Conservation (phyloP, 1,140 invertebrate species). For the Drosophila kepulauana region DNA sequence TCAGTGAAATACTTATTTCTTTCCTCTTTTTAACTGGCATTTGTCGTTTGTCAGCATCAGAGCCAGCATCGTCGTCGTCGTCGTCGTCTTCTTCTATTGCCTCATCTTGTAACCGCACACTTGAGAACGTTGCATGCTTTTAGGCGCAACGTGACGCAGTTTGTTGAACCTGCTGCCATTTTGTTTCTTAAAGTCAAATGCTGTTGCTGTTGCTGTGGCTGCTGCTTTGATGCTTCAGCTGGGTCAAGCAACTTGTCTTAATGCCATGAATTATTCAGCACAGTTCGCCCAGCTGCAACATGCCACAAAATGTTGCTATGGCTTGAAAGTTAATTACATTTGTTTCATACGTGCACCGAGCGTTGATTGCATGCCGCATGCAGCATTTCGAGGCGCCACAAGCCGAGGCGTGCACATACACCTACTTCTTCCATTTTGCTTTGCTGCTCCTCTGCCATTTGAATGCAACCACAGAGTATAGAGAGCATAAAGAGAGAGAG, state of each 20-base stretch:
- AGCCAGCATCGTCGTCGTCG: neutral
- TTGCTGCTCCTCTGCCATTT: conserved; percentile 21
- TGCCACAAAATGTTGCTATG: conserved; percentile 44
- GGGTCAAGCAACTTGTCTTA: conserved; percentile 75
- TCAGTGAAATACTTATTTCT: conserved; percentile 38
- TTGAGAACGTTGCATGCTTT: conserved; percentile 74
- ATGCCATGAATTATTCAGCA: conserved; percentile 76
- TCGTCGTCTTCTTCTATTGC: conserved; percentile 44
- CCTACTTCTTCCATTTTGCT: conserved; percentile 11
- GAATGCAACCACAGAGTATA: conserved; percentile 34
- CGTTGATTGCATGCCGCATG: conserved; percentile 63
- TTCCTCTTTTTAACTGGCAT: conserved; percentile 57
- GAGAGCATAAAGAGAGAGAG: neutral
- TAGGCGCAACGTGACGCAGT: conserved; percentile 80
- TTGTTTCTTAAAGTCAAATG: conserved; percentile 36
- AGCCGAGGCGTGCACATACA: conserved; percentile 17
- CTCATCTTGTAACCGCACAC: conserved; percentile 78
- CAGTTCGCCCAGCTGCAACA: conserved; percentile 32
- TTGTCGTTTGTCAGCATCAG: conserved; percentile 69
- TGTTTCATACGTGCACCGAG: conserved; percentile 65
- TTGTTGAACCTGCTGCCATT: conserved; percentile 71
- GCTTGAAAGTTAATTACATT: conserved; percentile 78
- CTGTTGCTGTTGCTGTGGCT: conserved; percentile 9
- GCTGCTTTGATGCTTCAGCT: conserved; percentile 27
- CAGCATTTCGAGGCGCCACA: neutral